Conservation (phyloP, 2,888 invertebrate genomes). For the Drepana falcataria region DNA sequence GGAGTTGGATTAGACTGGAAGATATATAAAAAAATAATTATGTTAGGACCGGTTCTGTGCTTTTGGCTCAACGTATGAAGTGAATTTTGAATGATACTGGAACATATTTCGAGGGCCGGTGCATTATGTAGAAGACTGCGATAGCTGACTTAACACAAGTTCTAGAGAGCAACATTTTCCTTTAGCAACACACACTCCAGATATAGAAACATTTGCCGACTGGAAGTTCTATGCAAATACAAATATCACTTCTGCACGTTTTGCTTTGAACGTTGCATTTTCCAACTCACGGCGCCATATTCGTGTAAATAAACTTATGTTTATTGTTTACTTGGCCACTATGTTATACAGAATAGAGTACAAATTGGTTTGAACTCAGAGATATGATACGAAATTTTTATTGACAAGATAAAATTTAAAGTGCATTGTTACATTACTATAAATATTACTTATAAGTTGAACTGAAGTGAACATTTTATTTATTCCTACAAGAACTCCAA, state of each 20-base stretch:
- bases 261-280: conserved; percentile 23
- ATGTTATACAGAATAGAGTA: not conserved
- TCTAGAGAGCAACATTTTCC: conserved; percentile 17
- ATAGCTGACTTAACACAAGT: conserved; percentile 17
- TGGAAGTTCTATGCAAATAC: conserved; percentile 23
- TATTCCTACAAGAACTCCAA: too few species aligned
- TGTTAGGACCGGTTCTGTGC: too few species aligned
- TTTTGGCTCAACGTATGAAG: not conserved
- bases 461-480: too few species aligned
- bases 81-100: not conserved
- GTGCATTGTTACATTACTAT: not conserved
- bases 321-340: conserved; percentile 5
- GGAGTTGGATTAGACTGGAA: too few species aligned
- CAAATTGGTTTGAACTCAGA: not conserved
- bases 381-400: not conserved
- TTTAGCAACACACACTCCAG: conserved; percentile 15
- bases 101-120: not conserved
- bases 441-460: too few species aligned
- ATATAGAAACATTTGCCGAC: conserved; percentile 14
- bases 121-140: not conserved
- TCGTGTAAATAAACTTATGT: conserved; percentile 27
- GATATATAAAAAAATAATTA: too few species aligned
- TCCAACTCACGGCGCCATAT: conserved; percentile 18
- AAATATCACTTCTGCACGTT: conserved; percentile 8
- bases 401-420: not conserved